These are phyloP conservation scores for Amphibalanus amphitrite DNA, from an alignment of 1,140 invertebrate species.

Conservation along the genomic window DNA sequence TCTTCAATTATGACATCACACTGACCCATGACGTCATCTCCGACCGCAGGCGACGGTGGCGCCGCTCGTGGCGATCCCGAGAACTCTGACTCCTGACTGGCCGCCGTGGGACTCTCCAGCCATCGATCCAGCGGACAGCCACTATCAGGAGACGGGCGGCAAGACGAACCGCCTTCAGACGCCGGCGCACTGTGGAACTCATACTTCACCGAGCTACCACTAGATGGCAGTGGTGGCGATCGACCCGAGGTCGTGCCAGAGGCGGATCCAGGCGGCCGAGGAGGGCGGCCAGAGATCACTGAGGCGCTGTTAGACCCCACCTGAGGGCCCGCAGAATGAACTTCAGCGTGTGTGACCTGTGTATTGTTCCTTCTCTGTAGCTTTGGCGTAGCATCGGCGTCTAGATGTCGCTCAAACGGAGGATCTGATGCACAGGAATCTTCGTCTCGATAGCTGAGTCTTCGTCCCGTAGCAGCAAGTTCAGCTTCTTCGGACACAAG, in stretches of 20 bases:
- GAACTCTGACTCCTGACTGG: background rate
- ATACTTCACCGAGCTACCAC: too few relatives aligned
- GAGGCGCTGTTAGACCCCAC: too few relatives aligned
- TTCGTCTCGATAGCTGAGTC: background rate
- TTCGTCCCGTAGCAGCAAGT: background rate
- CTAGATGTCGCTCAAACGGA: background rate
- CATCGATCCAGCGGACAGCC: background rate
- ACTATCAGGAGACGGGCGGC: background rate
- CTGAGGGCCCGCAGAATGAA: background rate
- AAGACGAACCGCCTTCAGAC: too few relatives aligned
- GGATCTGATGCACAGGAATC: background rate
- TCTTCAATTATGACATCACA: too few relatives aligned
- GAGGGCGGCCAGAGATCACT: background rate
- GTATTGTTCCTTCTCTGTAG: background rate
- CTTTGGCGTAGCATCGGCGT: background rate
- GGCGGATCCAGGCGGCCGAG: too few relatives aligned
- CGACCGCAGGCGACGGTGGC: background rate
- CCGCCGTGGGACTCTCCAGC: background rate
- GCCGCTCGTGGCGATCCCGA: background rate
- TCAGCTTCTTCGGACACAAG: background rate
- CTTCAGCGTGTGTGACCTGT: background rate
- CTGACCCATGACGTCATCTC: background rate
- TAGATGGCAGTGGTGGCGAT: too few relatives aligned
- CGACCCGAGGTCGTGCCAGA: background rate
- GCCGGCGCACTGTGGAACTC: too few relatives aligned